Conservation (phyloP, 2,888 invertebrate species). For the Platycnemis pennipes region DNA sequence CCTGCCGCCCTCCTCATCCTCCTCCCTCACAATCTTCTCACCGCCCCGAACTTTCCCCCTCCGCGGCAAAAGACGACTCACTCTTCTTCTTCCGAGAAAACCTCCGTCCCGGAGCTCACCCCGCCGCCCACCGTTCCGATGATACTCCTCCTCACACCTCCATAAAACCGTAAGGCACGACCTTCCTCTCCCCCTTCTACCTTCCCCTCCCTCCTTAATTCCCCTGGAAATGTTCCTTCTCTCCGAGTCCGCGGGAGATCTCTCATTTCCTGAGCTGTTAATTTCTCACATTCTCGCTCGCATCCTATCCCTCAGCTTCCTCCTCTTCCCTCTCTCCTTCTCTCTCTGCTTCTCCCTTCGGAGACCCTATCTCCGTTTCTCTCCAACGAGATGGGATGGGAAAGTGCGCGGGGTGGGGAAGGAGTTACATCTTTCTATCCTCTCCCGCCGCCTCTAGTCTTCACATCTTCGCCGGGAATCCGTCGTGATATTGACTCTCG, state of each 20-base stretch:
- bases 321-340: conserved; percentile 7
- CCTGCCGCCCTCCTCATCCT: background rate
- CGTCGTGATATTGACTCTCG: too few species aligned
- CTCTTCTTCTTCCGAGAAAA: conserved; percentile 44
- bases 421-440: background rate
- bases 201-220: conserved; percentile 38
- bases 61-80: conserved; percentile 43
- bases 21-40: background rate
- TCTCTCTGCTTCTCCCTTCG: background rate
- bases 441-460: background rate
- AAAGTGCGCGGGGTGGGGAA: background rate
- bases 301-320: conserved; percentile 39
- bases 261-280: conserved; percentile 68
- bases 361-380: background rate
- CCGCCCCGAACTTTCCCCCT: background rate
- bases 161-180: background rate
- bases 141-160: background rate
- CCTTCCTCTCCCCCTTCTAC: background rate
- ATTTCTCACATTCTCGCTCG: conserved; percentile 63
- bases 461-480: too few species aligned
- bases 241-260: conserved; percentile 60
- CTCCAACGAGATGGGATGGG: background rate
- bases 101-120: background rate
- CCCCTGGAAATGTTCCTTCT: conserved; percentile 62
- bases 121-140: background rate